Percentiles rank a stretch among this genome's conserved stretches.
These are phyloP conservation scores for Protonibea diacanthus DNA, from an alignment of 2,797 vertebrate genomes.

Conservation along the genomic window DNA sequence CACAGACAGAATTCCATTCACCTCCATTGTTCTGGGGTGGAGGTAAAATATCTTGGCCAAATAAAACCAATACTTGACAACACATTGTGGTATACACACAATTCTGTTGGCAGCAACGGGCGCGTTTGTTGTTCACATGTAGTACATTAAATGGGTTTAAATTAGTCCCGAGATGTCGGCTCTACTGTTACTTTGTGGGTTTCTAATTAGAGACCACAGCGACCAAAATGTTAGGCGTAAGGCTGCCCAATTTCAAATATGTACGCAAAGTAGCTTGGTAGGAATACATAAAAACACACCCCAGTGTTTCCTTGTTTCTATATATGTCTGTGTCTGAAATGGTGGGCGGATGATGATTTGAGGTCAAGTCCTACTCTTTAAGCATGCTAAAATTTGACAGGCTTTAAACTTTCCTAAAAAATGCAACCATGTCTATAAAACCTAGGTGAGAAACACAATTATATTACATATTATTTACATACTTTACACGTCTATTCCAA, in stretches of 20 bases:
- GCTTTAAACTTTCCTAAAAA: conserved; percentile 25
- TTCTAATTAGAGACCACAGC: conserved; percentile 68
- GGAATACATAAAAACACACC: conserved; percentile 43
- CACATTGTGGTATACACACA: background rate
- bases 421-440: conserved; percentile 20
- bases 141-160: conserved; percentile 15
- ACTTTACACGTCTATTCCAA: conserved; percentile 21
- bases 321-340: conserved; percentile 62
- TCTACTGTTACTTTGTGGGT: conserved; percentile 55
- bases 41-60: background rate
- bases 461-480: conserved; percentile 10
- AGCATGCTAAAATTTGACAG: conserved; percentile 28
- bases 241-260: conserved; percentile 53
- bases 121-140: conserved; percentile 3
- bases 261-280: conserved; percentile 34
- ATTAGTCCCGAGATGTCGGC: conserved; percentile 18
- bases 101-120: conserved; percentile 1
- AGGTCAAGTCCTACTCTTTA: conserved; percentile 29
- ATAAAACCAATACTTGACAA: conserved; percentile 10
- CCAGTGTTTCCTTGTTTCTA: conserved; percentile 53
- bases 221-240: conserved; percentile 68
- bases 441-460: background rate
- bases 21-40: background rate
- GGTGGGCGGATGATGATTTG: conserved; percentile 58
- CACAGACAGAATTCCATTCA: background rate